These are phyloP conservation scores for Eumerus sabulonum DNA, from an alignment of 2,888 invertebrate genomes.

Conservation along the genomic window DNA sequence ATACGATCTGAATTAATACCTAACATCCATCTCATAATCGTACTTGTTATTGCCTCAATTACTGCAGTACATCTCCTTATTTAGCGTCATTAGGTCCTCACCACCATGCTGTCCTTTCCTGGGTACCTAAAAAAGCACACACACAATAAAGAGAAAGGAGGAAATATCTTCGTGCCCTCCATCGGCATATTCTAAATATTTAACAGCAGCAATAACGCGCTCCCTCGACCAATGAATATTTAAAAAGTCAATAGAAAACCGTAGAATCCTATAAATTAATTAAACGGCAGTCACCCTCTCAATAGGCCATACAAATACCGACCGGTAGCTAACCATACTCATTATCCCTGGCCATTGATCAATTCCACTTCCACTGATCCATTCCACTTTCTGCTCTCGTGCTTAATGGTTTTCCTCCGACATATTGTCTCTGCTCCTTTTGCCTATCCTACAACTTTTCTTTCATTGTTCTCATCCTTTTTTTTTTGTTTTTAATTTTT, in stretches of 20 bases:
- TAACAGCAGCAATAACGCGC: neutral
- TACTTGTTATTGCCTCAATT: too few species aligned
- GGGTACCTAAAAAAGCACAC: too few species aligned
- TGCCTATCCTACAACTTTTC: neutral
- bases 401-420: neutral
- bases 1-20: too few species aligned
- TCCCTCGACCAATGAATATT: conserved; percentile 3
- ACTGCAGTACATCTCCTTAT: too few species aligned
- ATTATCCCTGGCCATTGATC: conserved; percentile 45
- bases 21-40: too few species aligned
- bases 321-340: conserved; percentile 8
- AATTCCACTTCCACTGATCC: conserved; percentile 28
- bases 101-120: too few species aligned
- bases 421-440: conserved; percentile 21
- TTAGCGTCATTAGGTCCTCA: too few species aligned
- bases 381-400: too few species aligned
- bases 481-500: too few species aligned
- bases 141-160: too few species aligned
- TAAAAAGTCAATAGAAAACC: conserved; percentile 12
- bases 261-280: conserved; percentile 32
- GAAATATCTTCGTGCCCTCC: too few species aligned
- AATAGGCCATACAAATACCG: conserved; percentile 24
- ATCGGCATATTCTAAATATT: too few species aligned
- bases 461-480: conserved; percentile 19
- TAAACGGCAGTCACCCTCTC: conserved; percentile 7